Evolutionary conservation across 2,797 vertebrate species (phyloP), one percentile per base, ranked within the genome.

Genomic region (Siniperca scherzeri): DNA sequence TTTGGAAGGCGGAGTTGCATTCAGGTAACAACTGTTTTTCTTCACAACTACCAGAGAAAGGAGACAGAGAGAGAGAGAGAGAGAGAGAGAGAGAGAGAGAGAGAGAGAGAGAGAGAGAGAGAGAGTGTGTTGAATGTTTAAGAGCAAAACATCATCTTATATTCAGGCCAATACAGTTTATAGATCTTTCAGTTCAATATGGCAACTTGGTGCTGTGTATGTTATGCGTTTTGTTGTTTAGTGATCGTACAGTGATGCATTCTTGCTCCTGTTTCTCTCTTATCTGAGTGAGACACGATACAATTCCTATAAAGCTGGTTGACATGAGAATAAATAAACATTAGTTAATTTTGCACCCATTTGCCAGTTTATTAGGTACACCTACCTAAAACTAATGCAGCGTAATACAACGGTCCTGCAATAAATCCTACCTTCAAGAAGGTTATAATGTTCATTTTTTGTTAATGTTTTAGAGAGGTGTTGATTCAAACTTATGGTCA

Each of bases 151-250:
- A 48, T 70, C 1, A 53, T 77, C 27, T 16, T 17, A 44, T 64
- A 64, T 74, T 55, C 52, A 72, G 56, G 14, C 56, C 52, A 55
- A 7, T 42, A 17, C 27, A 0, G 16, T 40, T 72, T 44, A 36
- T 33, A 59, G 74, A 56, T 75, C 14, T 62, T 75, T 59, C 9
- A 7, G 77, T 48, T 77, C 60, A 77, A 13, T 40, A 2, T n/a
- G 16, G 36, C 16, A 48, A 60, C 46, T 21, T 50, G 27, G n/a
- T 50, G 69, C 48, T 25, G 22, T 74, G 30, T 9, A 40, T 44
- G 5, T n/a, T 36, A 4, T 53, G 42, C 27, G 30, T 50, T 70
- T 40, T 57, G n/a, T 17, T 65, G 22, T 53, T 50, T 48, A 9
- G 38, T 33, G 48, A 67, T 60, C 1, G 0, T 17, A 48, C n/a